Evolutionary conservation across 1,140 invertebrate genomes (phyloP).

Genomic region (Lamellibrachia luymesi): DNA sequence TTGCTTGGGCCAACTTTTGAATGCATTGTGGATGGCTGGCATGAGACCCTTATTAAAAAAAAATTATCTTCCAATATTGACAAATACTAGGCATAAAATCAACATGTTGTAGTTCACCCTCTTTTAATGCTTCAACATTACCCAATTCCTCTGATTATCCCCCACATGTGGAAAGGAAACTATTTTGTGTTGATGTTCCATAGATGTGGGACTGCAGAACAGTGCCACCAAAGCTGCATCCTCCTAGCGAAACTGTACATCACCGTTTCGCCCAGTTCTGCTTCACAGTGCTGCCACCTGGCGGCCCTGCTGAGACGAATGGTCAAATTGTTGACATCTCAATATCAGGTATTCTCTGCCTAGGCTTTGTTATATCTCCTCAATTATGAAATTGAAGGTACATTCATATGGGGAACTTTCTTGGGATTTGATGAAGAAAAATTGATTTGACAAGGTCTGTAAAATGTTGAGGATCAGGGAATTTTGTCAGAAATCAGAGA

Average conservation of each 20-base stretch:
- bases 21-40: too few species aligned
- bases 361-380: neutral
- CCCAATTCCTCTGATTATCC: too few species aligned
- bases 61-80: too few species aligned
- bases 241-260: constrained; percentile 30
- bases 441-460: neutral
- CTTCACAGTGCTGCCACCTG: constrained; percentile 22
- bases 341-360: constrained; percentile 37
- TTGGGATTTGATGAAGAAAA: neutral
- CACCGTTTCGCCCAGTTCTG: neutral
- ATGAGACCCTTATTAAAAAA: too few species aligned
- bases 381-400: neutral
- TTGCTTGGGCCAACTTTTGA: too few species aligned
- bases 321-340: constrained; percentile 36
- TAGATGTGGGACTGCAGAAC: neutral
- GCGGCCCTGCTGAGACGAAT: constrained; percentile 33
- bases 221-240: constrained; percentile 28
- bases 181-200: neutral
- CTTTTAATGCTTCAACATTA: too few species aligned
- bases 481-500: neutral
- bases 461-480: neutral
- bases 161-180: neutral
- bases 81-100: too few species aligned
- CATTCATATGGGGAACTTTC: neutral
- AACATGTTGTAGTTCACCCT: too few species aligned